phyloP scores from a whole-genome alignment of 2,113 vertebrate genomes.

The Mastomys coucha region DNA sequence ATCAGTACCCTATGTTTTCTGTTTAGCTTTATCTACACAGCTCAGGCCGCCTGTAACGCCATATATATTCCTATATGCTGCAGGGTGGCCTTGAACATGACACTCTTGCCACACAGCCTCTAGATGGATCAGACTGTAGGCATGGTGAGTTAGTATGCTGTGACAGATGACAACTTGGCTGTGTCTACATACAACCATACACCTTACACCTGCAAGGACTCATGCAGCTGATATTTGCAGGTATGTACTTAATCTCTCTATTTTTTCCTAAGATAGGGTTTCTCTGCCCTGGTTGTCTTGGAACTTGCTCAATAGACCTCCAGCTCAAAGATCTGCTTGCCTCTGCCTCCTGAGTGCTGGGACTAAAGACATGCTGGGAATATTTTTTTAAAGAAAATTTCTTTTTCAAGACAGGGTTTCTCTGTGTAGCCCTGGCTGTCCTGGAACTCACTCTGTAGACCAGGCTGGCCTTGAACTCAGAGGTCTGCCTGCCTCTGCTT shows the following conservation, averaged over 20 bases:
- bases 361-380: neutral
- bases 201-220: neutral
- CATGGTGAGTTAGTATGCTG: neutral
- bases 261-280: neutral
- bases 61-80: neutral
- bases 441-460: neutral
- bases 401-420: neutral
- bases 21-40: neutral
- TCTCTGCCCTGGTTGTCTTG: neutral
- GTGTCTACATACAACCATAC: neutral
- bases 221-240: neutral
- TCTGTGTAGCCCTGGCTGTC: neutral
- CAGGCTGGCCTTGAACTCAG: neutral
- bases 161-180: neutral
- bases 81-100: neutral
- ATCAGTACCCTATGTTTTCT: neutral
- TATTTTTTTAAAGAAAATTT: neutral
- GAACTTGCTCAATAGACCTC: neutral
- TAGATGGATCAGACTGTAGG: neutral
- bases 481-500: neutral
- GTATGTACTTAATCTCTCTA: neutral
- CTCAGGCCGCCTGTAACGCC: neutral
- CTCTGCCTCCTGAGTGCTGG: neutral
- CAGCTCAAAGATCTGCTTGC: neutral
- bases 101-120: neutral